Evolutionary conservation across 2,888 invertebrate species (phyloP).

Genomic region (Petrolisthes manimaculis): DNA sequence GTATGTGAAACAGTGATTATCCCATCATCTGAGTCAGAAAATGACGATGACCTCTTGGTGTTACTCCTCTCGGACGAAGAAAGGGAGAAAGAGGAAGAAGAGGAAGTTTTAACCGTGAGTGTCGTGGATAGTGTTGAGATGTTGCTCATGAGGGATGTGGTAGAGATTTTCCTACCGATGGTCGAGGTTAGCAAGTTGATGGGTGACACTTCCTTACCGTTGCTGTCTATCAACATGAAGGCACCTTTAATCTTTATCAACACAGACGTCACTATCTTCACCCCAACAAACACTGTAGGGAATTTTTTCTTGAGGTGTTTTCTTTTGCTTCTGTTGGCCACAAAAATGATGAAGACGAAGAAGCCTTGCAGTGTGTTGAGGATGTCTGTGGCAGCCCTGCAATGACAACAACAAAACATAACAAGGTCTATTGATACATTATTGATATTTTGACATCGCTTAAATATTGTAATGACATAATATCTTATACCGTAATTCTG

Average conservation of each 20-base stretch:
- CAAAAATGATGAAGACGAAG: conserved; percentile 41
- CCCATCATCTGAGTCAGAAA: background rate
- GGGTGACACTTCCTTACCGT: too few relatives aligned
- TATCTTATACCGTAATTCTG: too few relatives aligned
- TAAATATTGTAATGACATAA: too few relatives aligned
- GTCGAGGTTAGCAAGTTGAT: too few relatives aligned
- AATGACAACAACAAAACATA: background rate
- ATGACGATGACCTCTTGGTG: background rate
- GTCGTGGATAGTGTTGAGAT: background rate
- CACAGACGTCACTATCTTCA: background rate
- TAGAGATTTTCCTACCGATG: background rate
- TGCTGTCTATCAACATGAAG: background rate
- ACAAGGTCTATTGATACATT: too few relatives aligned
- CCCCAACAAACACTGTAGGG: background rate
- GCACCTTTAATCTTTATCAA: background rate
- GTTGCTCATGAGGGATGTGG: background rate
- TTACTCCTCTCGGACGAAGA: background rate
- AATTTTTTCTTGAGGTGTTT: conserved; percentile 19
- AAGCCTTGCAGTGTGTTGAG: conserved; percentile 50
- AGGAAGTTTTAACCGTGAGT: background rate
- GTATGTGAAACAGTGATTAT: background rate
- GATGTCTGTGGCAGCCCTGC: conserved; percentile 42
- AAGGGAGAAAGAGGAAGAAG: background rate
- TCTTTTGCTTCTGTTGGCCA: conserved; percentile 26
- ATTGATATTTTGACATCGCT: too few relatives aligned